Percentiles rank a stretch among this genome's conserved stretches.
Evolutionary conservation across 1,140 invertebrate genomes (phyloP).

Genomic region (Ganaspis sp.): DNA sequence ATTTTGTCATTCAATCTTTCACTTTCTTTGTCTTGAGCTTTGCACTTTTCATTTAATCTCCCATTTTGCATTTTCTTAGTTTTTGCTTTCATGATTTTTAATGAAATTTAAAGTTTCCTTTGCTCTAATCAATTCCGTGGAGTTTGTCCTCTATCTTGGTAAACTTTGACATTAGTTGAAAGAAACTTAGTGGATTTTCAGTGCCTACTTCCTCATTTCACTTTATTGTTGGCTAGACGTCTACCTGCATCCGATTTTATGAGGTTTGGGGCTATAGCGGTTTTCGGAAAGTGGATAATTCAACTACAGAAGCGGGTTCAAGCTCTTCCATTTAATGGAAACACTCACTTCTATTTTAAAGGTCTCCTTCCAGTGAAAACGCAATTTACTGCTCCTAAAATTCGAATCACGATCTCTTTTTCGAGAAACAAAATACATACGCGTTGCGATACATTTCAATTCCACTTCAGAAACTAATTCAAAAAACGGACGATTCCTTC

Average conservation of each 20-base stretch:
- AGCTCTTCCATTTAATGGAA: conserved; percentile 13
- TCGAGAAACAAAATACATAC: not conserved
- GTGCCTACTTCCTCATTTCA: not conserved
- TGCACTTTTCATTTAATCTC: no score
- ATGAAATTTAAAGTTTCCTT: no score
- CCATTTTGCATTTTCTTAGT: no score
- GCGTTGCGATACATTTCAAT: not conserved
- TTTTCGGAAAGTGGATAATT: conserved; percentile 10
- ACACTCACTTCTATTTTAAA: conserved; percentile 10
- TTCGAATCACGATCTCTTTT: not conserved
- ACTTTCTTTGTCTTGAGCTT: not conserved
- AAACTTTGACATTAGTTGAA: not conserved
- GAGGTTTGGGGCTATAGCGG: conserved; percentile 3
- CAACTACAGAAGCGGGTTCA: not conserved
- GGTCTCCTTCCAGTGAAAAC: not conserved
- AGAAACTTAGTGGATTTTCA: conserved; percentile 1
- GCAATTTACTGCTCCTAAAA: conserved; percentile 10
- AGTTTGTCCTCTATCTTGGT: no score
- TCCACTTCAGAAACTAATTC: not conserved
- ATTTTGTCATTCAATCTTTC: not conserved
- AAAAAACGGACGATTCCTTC: no score
- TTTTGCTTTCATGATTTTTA: no score
- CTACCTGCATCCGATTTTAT: conserved; percentile 13
- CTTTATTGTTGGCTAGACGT: conserved; percentile 13
- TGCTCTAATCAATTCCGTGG: no score